A percentile compares a stretch with the other conserved stretches of the same genome.
phyloP scores from a whole-genome alignment of 2,797 vertebrate species.

The Arnoldichthys spilopterus region DNA sequence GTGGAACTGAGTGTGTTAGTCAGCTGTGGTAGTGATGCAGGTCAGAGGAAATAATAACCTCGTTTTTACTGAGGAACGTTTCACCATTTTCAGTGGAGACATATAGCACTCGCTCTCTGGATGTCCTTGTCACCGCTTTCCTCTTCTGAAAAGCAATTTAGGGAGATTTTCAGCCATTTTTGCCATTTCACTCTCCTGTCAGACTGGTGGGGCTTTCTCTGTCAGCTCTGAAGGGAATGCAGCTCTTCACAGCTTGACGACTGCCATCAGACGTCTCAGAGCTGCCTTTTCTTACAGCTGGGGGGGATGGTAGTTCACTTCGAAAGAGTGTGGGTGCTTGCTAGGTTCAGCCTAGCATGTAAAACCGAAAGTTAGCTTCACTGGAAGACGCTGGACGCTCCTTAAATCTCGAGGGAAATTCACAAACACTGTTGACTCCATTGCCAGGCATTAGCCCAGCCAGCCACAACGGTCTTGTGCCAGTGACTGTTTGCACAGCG shows the following conservation, averaged over 20 bases:
- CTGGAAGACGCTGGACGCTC: too few relatives aligned
- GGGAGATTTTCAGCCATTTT: constrained; percentile 77
- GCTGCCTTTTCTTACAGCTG: not conserved
- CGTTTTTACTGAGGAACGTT: not conserved
- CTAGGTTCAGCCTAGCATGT: not conserved
- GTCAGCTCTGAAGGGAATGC: constrained; percentile 8
- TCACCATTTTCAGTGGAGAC: not conserved
- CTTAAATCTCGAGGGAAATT: constrained; percentile 49
- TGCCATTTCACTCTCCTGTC: constrained; percentile 71
- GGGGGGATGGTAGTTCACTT: not conserved
- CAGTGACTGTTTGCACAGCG: constrained; percentile 69
- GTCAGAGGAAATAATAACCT: not conserved
- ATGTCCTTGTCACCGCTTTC: constrained; percentile 62
- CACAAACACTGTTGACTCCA: constrained; percentile 33
- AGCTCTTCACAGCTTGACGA: constrained; percentile 19
- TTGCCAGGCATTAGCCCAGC: constrained; percentile 50
- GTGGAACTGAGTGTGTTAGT: constrained; percentile 1
- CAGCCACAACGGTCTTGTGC: constrained; percentile 53
- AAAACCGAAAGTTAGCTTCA: too few relatives aligned
- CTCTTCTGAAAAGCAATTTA: constrained; percentile 54
- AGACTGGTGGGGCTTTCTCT: constrained; percentile 34
- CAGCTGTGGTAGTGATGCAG: not conserved
- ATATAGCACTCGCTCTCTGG: constrained; percentile 44
- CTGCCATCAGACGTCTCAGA: constrained; percentile 13
- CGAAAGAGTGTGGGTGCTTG: not conserved